Evolutionary conservation across 2,888 invertebrate species (phyloP).

Genomic region (Lagria hirta): DNA sequence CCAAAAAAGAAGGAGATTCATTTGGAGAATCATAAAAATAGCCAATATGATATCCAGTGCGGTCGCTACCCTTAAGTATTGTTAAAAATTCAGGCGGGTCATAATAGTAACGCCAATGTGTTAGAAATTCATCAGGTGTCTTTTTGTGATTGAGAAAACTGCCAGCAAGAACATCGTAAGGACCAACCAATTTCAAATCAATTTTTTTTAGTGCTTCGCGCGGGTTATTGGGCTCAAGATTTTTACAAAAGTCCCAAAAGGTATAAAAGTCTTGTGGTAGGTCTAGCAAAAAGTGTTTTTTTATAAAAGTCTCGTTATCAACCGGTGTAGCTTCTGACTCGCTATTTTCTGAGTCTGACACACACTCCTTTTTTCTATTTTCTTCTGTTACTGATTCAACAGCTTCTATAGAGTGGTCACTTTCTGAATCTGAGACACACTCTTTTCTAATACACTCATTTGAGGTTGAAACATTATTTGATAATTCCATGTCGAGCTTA

Average conservation of each 20-base stretch:
- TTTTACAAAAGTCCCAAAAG: slow-evolving; percentile 76
- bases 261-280: slow-evolving; percentile 91
- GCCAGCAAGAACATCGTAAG: slow-evolving; percentile 79
- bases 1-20: slow-evolving; percentile 74
- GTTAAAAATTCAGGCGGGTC: slow-evolving; percentile 96
- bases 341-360: slow-evolving; percentile 50
- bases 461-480: too few species aligned
- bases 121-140: slow-evolving; percentile 64
- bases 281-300: slow-evolving; percentile 74
- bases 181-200: slow-evolving; percentile 78
- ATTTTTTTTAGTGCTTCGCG: slow-evolving; percentile 65
- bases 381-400: slow-evolving; percentile 17
- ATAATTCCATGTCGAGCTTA: too few species aligned
- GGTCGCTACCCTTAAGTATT: slow-evolving; percentile 67
- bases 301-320: slow-evolving; percentile 58
- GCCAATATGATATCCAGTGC: slow-evolving; percentile 79
- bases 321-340: slow-evolving; percentile 3
- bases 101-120: slow-evolving; percentile 89
- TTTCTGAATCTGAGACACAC: slow-evolving; percentile 5
- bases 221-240: slow-evolving; percentile 59
- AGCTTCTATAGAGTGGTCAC: slow-evolving; percentile 39
- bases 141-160: slow-evolving; percentile 28
- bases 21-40: slow-evolving; percentile 85
- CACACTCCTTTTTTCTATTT: background rate
- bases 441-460: too few species aligned